Base-by-base conservation (phyloP, 2,113 vertebrate genomes). In the Tauraco erythrolophus region DNA sequence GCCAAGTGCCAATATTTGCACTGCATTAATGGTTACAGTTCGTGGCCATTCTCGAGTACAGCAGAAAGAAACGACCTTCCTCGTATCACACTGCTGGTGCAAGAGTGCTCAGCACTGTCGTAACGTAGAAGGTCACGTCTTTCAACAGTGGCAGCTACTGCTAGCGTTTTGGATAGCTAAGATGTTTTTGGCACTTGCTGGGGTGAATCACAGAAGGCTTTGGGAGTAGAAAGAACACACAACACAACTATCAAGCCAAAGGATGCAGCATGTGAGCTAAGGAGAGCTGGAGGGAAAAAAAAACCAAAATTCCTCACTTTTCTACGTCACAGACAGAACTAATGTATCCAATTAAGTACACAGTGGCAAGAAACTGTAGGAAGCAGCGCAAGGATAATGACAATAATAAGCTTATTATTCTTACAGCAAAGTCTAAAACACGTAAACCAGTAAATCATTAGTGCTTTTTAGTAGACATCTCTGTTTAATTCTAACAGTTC, bases 371-470 rank as follows among this genome's bases (percentile, higher is more conserved):
- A 86, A 87, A 81, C 80, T 13, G 30, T 9, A 75, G 43, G 68
- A 89, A 89, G 60, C 43, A 78, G 68, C 48, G 46, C 60, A 87
- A 89, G 68, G 60, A 58, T 78, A 89, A 92, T 92, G 81, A 87
- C 72, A 75, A 35, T 35, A 91, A 94, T 30, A 35, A 94, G 68
- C 33, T 86, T 41, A 25, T 54, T 79, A 69, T 81, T 91, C 41
- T 81, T 45, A 74, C 54, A 61, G 50, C 18, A 35, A 86, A 86
- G 83, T 37, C 72, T 66, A 74, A 92, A 91, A 33, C 9, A 66
- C 8, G 43, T 50, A 95, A 88, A 88, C 8, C 30, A 83, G 37
- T 48, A 90, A 76, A 66, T 41, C 13, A 54, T 58, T 30, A 91
- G 24, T 51, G 68, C 37, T 91, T 77, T 80, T 64, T 39, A 70